A percentile compares a stretch with the other conserved stretches of the same genome.
phyloP scores from a whole-genome alignment of 2,797 vertebrate species.

The Octomys mimax region DNA sequence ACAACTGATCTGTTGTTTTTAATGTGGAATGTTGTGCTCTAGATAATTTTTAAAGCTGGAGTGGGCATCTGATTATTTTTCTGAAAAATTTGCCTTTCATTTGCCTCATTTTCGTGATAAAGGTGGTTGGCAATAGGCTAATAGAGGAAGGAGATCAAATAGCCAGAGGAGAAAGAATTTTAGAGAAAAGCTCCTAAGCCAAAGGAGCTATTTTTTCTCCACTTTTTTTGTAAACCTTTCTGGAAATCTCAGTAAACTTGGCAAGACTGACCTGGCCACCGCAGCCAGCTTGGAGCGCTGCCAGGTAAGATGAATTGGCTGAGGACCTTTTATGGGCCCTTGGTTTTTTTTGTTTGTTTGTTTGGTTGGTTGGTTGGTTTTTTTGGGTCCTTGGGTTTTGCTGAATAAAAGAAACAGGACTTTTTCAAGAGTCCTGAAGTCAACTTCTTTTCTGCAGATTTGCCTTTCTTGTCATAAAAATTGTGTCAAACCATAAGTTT shows the following conservation, averaged over 20 bases:
- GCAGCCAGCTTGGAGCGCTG: constrained; percentile 41
- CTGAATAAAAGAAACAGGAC: background rate
- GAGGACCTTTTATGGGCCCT: background rate
- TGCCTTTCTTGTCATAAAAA: background rate
- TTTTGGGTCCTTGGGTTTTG: constrained; percentile 38
- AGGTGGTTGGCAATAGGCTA: background rate
- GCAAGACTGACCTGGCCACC: constrained; percentile 31
- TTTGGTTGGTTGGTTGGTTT: background rate
- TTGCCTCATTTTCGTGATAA: constrained; percentile 16
- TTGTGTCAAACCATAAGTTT: constrained; percentile 26
- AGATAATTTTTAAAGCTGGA: constrained; percentile 4
- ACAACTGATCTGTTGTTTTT: constrained; percentile 35
- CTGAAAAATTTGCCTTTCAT: constrained; percentile 32
- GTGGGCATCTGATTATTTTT: constrained; percentile 11
- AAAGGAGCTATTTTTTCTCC: background rate
- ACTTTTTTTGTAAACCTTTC: constrained; percentile 9
- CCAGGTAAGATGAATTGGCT: constrained; percentile 54
- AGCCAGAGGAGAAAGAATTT: background rate
- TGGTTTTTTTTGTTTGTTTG: too few species aligned
- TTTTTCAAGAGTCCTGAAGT: constrained; percentile 58
- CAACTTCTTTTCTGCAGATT: constrained; percentile 45
- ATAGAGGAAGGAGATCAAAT: background rate
- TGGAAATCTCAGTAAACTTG: constrained; percentile 66
- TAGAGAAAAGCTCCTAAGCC: background rate
- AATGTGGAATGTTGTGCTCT: constrained; percentile 20